A percentile compares a stretch with the other conserved stretches of the same genome.
These are phyloP conservation scores for Syngnathoides biaculeatus DNA, from an alignment of 2,113 vertebrate species.

Conservation along the genomic window DNA sequence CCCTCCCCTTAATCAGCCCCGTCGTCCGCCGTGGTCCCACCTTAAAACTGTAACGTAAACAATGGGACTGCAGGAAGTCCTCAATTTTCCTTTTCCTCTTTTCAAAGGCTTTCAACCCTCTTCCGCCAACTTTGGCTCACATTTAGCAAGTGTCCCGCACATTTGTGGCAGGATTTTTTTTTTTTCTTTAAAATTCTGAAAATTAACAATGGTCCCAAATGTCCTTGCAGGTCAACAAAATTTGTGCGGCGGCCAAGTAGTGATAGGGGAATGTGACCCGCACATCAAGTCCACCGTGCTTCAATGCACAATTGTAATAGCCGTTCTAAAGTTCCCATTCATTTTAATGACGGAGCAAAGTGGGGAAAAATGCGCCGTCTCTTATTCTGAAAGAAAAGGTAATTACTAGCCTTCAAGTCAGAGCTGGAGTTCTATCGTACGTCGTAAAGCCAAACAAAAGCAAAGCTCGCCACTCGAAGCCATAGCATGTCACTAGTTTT, in stretches of 20 bases:
- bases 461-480: slow-evolving; percentile 32
- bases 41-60: slow-evolving; percentile 51
- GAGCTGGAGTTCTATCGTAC: slow-evolving; percentile 47
- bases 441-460: slow-evolving; percentile 49
- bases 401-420: slow-evolving; percentile 58
- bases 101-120: slow-evolving; percentile 35
- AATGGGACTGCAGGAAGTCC: slow-evolving; percentile 57
- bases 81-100: slow-evolving; percentile 44
- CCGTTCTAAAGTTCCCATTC: slow-evolving; percentile 35
- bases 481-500: slow-evolving; percentile 28
- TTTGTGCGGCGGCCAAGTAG: slow-evolving; percentile 28
- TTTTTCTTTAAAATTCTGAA: neutral
- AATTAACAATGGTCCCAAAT: neutral
- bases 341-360: slow-evolving; percentile 49
- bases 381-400: slow-evolving; percentile 47
- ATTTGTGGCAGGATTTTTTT: neutral
- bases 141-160: neutral
- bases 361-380: slow-evolving; percentile 40
- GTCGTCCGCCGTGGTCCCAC: slow-evolving; percentile 40
- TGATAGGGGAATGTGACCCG: slow-evolving; percentile 53
- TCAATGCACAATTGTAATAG: slow-evolving; percentile 54
- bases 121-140: neutral
- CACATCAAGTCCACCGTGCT: slow-evolving; percentile 57
- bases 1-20: slow-evolving; percentile 40
- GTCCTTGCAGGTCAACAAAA: neutral